Evolutionary conservation across 2,797 vertebrate species (phyloP).

Genomic region (Micropoecilia bifurca): DNA sequence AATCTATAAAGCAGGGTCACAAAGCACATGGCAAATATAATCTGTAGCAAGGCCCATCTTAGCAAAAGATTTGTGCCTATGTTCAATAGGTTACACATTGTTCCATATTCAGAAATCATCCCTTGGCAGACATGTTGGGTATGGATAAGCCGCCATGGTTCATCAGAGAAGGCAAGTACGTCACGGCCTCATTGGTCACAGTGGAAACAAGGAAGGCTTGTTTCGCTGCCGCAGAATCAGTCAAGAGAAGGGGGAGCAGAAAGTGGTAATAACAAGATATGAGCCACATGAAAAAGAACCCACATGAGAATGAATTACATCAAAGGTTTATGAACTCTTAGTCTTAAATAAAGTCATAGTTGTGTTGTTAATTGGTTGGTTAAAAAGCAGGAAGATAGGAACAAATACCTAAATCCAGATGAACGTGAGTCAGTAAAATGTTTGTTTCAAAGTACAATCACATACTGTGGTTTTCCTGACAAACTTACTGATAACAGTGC

Average conservation of each 20-base stretch:
- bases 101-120: slow-evolving; percentile 72
- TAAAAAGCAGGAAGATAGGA: not conserved
- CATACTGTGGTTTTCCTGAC: not conserved
- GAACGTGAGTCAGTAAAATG: not conserved
- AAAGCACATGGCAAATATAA: slow-evolving; percentile 71
- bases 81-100: slow-evolving; percentile 75
- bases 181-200: slow-evolving; percentile 6
- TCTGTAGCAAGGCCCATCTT: slow-evolving; percentile 73
- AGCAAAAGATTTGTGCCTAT: slow-evolving; percentile 74
- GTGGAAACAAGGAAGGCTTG: slow-evolving; percentile 11
- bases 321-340: not conserved
- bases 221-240: slow-evolving; percentile 11
- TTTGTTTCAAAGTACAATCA: not conserved
- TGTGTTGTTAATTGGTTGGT: not conserved
- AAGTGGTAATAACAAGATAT: not conserved
- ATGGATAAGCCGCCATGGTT: slow-evolving; percentile 32
- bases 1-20: slow-evolving; percentile 78
- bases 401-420: not conserved
- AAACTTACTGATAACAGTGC: not conserved
- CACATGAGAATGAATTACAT: not conserved
- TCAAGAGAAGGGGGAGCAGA: not conserved
- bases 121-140: slow-evolving; percentile 48
- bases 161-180: slow-evolving; percentile 30
- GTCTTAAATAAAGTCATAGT: not conserved
- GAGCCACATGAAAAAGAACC: not conserved